phyloP scores from a whole-genome alignment of 2,797 vertebrate species.

The Crax fasciolata region DNA sequence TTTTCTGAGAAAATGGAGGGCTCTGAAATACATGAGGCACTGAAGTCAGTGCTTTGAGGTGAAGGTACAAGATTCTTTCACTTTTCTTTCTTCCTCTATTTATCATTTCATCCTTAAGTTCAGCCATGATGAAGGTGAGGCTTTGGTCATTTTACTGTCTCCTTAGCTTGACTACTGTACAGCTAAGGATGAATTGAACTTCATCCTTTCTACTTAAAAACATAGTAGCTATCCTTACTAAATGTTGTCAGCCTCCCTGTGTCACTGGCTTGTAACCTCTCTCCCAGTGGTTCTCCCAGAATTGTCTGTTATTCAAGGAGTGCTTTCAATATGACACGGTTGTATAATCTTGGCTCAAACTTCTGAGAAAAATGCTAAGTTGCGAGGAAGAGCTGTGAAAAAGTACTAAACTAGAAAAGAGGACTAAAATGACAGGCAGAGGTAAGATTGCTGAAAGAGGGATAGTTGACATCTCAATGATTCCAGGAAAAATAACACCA shows the following conservation, averaged over 20 bases:
- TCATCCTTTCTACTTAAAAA: background rate
- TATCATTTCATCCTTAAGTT: background rate
- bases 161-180: accelerated
- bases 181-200: background rate
- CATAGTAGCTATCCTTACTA: background rate
- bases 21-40: background rate
- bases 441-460: background rate
- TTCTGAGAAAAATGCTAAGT: background rate
- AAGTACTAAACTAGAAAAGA: constrained; percentile 22
- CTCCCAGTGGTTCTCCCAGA: background rate
- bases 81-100: background rate
- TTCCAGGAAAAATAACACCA: constrained; percentile 16
- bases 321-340: background rate
- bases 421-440: constrained; percentile 27
- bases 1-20: background rate
- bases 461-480: background rate
- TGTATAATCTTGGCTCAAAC: constrained; percentile 32
- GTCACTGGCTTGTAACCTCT: background rate
- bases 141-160: background rate
- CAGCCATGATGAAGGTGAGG: background rate
- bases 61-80: background rate
- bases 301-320: background rate
- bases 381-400: constrained; percentile 43
- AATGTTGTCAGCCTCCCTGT: background rate
- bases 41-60: background rate